Percentiles rank a stretch among this genome's conserved stretches.
Conservation (phyloP, 2,113 vertebrate species). For the Anarrhichthys ocellatus region DNA sequence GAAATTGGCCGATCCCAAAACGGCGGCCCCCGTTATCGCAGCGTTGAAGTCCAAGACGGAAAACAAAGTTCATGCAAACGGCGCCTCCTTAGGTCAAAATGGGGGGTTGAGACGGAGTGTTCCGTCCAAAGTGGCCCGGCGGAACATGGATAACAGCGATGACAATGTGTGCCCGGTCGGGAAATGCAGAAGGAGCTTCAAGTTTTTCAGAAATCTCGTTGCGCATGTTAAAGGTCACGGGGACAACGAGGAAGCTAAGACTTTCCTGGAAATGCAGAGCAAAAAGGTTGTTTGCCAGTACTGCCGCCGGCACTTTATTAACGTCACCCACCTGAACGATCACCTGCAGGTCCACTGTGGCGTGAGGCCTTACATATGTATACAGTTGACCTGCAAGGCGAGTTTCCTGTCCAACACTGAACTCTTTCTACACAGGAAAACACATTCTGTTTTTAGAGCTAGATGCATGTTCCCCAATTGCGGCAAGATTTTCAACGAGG, state of each 20-base stretch:
- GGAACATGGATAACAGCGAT: constrained; percentile 80
- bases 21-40: constrained; percentile 74
- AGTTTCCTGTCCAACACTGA: constrained; percentile 94
- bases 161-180: constrained; percentile 93
- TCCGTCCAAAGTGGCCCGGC: constrained; percentile 74
- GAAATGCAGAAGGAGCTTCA: constrained; percentile 93
- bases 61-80: constrained; percentile 86
- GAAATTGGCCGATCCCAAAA: constrained; percentile 87
- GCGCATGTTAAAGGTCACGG: constrained; percentile 93
- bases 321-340: constrained; percentile 94
- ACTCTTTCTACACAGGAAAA: constrained; percentile 91
- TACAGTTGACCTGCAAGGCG: constrained; percentile 97
- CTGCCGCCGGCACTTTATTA: constrained; percentile 95
- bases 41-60: constrained; percentile 84
- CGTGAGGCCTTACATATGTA: constrained; percentile 95
- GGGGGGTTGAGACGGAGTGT: constrained; percentile 79
- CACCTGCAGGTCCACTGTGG: constrained; percentile 98
- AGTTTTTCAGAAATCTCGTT: constrained; percentile 95
- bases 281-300: constrained; percentile 98
- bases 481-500: constrained; percentile 92
- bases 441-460: constrained; percentile 91
- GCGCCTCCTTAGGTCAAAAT: constrained; percentile 82
- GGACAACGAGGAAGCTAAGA: constrained; percentile 92
- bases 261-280: constrained; percentile 96
- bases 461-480: constrained; percentile 98